phyloP scores from a whole-genome alignment of 2,888 invertebrate genomes.

The Lepeophtheirus nordmannii region DNA sequence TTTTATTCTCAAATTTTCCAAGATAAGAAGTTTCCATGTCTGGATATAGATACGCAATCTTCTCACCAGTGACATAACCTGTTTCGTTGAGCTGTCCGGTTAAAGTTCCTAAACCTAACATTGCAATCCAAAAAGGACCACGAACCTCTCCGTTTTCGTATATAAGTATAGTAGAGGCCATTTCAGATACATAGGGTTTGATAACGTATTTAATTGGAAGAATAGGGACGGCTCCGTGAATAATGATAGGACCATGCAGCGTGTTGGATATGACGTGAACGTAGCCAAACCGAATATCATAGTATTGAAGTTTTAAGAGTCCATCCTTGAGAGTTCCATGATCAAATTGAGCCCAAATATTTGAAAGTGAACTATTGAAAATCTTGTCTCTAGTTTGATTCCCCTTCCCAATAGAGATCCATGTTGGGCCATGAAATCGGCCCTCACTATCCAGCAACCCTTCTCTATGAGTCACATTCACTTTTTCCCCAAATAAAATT shows the following conservation, averaged over 20 bases:
- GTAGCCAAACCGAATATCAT: background rate
- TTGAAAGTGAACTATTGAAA: background rate
- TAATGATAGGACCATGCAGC: background rate
- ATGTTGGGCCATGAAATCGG: background rate
- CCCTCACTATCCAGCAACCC: background rate
- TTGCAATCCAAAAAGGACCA: slow-evolving; percentile 3
- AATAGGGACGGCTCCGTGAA: background rate
- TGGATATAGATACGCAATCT: slow-evolving; percentile 2
- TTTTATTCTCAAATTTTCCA: slow-evolving; percentile 9
- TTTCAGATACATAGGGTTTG: background rate
- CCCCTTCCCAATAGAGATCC: too few relatives aligned
- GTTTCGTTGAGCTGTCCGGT: background rate
- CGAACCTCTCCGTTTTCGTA: background rate
- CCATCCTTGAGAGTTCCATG: background rate
- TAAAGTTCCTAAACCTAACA: slow-evolving; percentile 1
- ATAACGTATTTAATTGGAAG: background rate
- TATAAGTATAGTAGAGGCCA: background rate
- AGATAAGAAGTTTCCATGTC: slow-evolving; percentile 9
- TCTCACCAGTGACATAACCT: slow-evolving; percentile 1
- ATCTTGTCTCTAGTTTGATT: background rate
- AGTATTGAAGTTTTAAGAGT: background rate
- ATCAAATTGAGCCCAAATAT: background rate
- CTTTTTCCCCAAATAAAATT: too few relatives aligned
- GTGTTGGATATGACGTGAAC: background rate
- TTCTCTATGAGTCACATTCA: background rate